Conservation (phyloP, 2,797 vertebrate species). For the Hybognathus amarus region DNA sequence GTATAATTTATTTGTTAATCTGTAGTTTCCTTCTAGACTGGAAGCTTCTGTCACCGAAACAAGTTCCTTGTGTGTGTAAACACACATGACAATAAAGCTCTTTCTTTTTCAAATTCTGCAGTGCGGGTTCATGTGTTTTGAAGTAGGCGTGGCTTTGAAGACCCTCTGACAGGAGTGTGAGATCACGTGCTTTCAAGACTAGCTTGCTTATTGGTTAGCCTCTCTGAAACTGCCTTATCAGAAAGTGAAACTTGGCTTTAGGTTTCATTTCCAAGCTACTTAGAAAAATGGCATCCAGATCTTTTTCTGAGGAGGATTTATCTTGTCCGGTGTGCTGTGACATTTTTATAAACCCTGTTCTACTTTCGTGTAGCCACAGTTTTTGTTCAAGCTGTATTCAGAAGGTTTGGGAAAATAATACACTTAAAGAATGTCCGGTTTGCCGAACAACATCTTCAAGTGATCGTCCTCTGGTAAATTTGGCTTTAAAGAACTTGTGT, state of each 20-base stretch:
- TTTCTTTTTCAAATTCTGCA: too few relatives aligned
- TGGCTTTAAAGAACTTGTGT: background rate
- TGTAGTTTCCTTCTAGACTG: too few relatives aligned
- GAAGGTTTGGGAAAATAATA: background rate
- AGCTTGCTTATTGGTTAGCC: too few relatives aligned
- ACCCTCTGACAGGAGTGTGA: too few relatives aligned
- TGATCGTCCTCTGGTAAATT: background rate
- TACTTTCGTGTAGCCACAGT: background rate
- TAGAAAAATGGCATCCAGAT: background rate
- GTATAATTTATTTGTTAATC: too few relatives aligned
- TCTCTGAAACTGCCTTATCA: too few relatives aligned
- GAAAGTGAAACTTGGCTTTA: background rate
- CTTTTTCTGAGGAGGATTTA: background rate
- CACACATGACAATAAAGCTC: too few relatives aligned
- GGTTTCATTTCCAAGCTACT: background rate
- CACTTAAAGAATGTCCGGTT: background rate
- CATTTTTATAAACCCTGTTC: background rate
- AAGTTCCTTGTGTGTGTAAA: too few relatives aligned
- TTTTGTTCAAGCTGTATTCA: slow-evolving; percentile 10
- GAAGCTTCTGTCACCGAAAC: too few relatives aligned
- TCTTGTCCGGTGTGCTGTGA: slow-evolving; percentile 26
- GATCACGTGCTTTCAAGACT: too few relatives aligned
- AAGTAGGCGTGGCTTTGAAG: too few relatives aligned
- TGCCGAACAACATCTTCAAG: background rate
- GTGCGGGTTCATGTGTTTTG: too few relatives aligned